These are phyloP conservation scores for Synergus umbraculus DNA, from an alignment of 2,888 invertebrate species.

Conservation along the genomic window DNA sequence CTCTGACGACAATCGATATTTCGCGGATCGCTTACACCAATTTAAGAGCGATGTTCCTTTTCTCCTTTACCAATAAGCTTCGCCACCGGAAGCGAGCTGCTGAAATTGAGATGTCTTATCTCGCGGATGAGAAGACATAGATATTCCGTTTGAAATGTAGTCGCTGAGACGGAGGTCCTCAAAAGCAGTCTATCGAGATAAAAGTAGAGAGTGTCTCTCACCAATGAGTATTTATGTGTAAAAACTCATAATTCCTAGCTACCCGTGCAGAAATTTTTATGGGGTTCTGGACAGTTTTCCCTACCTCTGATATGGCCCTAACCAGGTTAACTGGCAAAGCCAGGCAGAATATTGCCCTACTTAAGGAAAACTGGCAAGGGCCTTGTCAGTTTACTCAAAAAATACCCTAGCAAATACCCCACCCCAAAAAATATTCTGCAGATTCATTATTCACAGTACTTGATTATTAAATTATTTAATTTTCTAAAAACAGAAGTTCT, in stretches of 20 bases:
- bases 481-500: too few relatives aligned
- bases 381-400: too few relatives aligned
- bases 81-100: conserved; percentile 41
- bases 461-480: too few relatives aligned
- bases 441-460: too few relatives aligned
- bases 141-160: conserved; percentile 63
- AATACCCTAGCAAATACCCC: too few relatives aligned
- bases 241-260: neutral
- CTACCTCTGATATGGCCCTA: too few relatives aligned
- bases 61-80: conserved; percentile 40
- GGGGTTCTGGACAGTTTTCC: too few relatives aligned
- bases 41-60: conserved; percentile 47
- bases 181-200: conserved; percentile 53
- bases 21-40: conserved; percentile 46
- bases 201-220: conserved; percentile 4
- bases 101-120: conserved; percentile 73
- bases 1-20: conserved; percentile 53
- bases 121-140: conserved; percentile 50
- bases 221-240: neutral
- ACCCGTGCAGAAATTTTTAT: too few relatives aligned
- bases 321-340: too few relatives aligned
- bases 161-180: conserved; percentile 58
- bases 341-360: too few relatives aligned
- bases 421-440: too few relatives aligned
- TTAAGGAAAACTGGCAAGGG: too few relatives aligned